phyloP scores from a whole-genome alignment of 2,113 vertebrate genomes.

The Gambusia affinis region DNA sequence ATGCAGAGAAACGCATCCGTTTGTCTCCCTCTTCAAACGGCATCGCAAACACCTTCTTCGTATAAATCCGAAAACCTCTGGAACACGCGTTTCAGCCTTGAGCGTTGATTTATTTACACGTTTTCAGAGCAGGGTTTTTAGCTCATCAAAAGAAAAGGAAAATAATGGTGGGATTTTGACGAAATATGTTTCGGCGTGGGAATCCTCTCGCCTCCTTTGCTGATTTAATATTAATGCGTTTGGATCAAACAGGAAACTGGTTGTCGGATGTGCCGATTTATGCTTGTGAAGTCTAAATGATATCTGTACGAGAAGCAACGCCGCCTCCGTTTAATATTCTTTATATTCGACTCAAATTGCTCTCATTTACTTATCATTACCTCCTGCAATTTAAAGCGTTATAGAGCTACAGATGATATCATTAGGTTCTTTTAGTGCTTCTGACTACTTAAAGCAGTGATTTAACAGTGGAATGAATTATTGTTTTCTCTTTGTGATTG shows the following conservation, averaged over 20 bases:
- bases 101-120: background rate
- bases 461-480: background rate
- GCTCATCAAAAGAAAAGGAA: background rate
- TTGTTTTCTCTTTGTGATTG: background rate
- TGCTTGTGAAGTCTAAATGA: conserved; percentile 17
- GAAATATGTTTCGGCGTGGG: background rate
- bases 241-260: conserved; percentile 18
- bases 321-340: conserved; percentile 9
- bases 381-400: background rate
- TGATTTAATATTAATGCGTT: conserved; percentile 14
- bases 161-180: background rate
- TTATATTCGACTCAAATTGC: conserved; percentile 3
- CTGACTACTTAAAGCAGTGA: background rate
- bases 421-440: conserved; percentile 5
- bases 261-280: conserved; percentile 5
- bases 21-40: background rate
- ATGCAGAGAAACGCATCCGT: conserved; percentile 1
- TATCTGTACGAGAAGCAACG: conserved; percentile 4
- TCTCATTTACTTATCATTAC: conserved; percentile 2
- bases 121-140: background rate
- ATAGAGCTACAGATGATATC: background rate
- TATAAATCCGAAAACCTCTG: background rate
- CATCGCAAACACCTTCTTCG: background rate
- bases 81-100: background rate
- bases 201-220: background rate